Evolutionary conservation across 2,888 invertebrate species (phyloP), one percentile per base, ranked within the genome.

Genomic region (Lutraria lutraria): DNA sequence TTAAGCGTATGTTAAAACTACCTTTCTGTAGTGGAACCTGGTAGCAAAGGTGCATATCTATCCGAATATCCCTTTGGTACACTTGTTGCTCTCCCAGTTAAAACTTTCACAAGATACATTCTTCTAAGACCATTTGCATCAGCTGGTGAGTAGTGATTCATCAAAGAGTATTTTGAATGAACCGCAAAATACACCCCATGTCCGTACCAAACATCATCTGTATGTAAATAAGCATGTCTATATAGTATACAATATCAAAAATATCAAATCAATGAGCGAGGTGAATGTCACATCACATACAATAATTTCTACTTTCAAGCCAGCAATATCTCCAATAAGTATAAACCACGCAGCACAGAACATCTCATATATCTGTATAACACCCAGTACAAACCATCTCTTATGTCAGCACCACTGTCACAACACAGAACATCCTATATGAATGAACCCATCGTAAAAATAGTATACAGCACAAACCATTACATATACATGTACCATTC

Each of bases 171-270:
- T n/a, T 83, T 31, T 0, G 95, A 90, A 12, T 93, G 86, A 12
- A 92, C 92, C 31, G 94, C 94, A 91, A 95, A 96, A 90, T 96
- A 96, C 8, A 95, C 95, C 19, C 96, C 96, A 34, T 92, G 80
- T 12, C 95, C 96, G 84, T 92, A 94, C 84, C 86, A 89, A 8
- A 88, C 86, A 3, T 84, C 60, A 43, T 83, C 89, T n/a, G 25
- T 63, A 76, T 6, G 53, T 16, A 85, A 13, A 85, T n/a, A 80
- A 54, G 15, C 31, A 72, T 72, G 25, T 29, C 12, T 68, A 21
- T 10, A 68, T 21, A 68, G 12, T 25, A n/a, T 10, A 13, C n/a
- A 72, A n/a, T 72, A 54, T 16, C 16, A 13, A 54, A 16, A 54
- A 54, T 54, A 54, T 54, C 12, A 54, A 13, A 56, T 12, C 12